A percentile compares a stretch with the other conserved stretches of the same genome.
Conservation (phyloP, 2,113 vertebrate species). For the Siniperca knerii region DNA sequence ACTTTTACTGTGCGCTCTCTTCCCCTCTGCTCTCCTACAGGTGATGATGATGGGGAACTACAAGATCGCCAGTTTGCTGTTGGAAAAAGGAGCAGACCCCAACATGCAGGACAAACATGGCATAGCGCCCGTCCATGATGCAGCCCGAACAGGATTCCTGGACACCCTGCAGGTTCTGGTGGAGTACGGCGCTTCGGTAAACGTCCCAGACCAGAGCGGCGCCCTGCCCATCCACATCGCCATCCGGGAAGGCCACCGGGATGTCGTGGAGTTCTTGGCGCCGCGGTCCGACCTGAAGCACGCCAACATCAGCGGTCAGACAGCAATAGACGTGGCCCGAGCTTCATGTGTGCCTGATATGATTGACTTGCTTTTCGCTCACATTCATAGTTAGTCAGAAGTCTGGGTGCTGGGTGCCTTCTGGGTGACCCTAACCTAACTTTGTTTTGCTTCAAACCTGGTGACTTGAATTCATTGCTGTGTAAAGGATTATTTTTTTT, state of each 20-base stretch:
- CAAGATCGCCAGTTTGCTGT: slow-evolving; percentile 84
- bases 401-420: slow-evolving; percentile 18
- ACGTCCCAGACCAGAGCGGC: slow-evolving; percentile 83
- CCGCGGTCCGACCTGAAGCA: slow-evolving; percentile 86
- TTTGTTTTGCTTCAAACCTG: slow-evolving; percentile 66
- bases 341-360: slow-evolving; percentile 75
- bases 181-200: slow-evolving; percentile 88
- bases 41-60: slow-evolving; percentile 94
- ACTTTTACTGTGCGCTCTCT: background rate
- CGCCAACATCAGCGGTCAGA: slow-evolving; percentile 83
- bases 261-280: slow-evolving; percentile 88
- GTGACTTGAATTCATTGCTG: slow-evolving; percentile 82
- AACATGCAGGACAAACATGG: slow-evolving; percentile 89
- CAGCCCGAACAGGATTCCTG: slow-evolving; percentile 90
- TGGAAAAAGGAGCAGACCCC: slow-evolving; percentile 90
- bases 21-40: slow-evolving; percentile 66
- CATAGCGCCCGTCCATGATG: slow-evolving; percentile 89
- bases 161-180: slow-evolving; percentile 89
- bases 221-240: slow-evolving; percentile 90
- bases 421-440: slow-evolving; percentile 27
- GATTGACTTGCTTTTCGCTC: slow-evolving; percentile 78
- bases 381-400: slow-evolving; percentile 67
- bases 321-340: slow-evolving; percentile 86
- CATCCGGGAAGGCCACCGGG: slow-evolving; percentile 84
- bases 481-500: slow-evolving; percentile 72